Conservation (phyloP, 2,888 invertebrate species). For the Chrysolina haemoptera region DNA sequence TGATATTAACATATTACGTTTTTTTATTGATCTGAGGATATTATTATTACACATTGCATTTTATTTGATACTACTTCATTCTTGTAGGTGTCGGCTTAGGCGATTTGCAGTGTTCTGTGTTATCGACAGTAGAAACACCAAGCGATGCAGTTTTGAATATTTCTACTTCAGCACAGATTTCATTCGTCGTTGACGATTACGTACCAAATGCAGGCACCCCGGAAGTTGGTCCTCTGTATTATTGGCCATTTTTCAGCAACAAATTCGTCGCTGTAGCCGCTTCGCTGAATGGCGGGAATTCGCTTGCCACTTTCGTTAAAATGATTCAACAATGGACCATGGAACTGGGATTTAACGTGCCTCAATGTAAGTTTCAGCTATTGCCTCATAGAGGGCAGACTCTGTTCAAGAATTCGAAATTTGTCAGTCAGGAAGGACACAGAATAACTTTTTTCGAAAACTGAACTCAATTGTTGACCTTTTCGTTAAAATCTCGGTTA, state of each 20-base stretch:
- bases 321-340: constrained; percentile 86
- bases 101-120: constrained; percentile 89
- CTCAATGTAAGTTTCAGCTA: constrained; percentile 73
- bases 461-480: too few relatives aligned
- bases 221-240: constrained; percentile 74
- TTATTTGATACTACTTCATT: constrained; percentile 1
- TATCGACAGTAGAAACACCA: constrained; percentile 78
- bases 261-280: constrained; percentile 86
- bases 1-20: too few relatives aligned
- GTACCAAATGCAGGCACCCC: constrained; percentile 66
- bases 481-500: too few relatives aligned
- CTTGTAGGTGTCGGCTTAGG: constrained; percentile 80
- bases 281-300: constrained; percentile 89
- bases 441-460: too few relatives aligned
- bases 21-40: too few relatives aligned
- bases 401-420: background rate
- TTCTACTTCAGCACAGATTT: constrained; percentile 90
- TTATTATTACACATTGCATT: too few relatives aligned
- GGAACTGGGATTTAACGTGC: constrained; percentile 82
- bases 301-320: constrained; percentile 84
- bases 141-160: constrained; percentile 85
- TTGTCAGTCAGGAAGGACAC: background rate
- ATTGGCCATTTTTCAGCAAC: constrained; percentile 83
- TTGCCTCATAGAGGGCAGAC: background rate
- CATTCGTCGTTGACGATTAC: constrained; percentile 78